Evolutionary conservation across 2,797 vertebrate genomes (phyloP).

Genomic region (Masticophis lateralis): DNA sequence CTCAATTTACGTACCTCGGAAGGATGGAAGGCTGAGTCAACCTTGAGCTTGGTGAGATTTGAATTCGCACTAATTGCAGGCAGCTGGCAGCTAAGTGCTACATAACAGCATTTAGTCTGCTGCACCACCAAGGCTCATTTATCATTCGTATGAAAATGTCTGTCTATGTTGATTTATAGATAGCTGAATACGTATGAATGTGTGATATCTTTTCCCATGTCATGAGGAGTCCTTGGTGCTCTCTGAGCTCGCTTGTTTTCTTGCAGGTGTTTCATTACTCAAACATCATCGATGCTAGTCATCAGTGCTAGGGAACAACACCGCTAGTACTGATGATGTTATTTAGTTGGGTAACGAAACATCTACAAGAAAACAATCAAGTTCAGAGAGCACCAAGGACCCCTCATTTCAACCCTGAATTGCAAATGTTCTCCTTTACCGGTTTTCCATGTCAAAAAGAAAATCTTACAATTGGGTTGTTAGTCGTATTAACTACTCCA

Average conservation of each 20-base stretch:
- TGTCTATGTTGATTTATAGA: background rate
- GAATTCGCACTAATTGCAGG: no score
- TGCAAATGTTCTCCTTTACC: background rate
- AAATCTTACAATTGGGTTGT: background rate
- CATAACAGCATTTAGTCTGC: no score
- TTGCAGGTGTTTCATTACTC: background rate
- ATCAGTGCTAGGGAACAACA: background rate
- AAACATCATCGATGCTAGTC: background rate
- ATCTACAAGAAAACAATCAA: background rate
- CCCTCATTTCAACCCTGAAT: background rate
- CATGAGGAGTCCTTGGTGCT: background rate
- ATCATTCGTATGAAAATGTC: background rate
- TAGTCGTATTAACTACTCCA: slow-evolving; percentile 49
- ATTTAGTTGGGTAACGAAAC: background rate
- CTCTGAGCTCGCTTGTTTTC: background rate
- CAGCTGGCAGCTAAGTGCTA: no score
- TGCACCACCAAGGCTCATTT: no score
- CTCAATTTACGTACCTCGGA: no score
- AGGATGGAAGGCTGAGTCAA: no score
- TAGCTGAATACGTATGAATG: background rate
- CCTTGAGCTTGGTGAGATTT: no score
- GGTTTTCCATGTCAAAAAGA: background rate
- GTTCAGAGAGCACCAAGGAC: no score
- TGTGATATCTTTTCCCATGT: background rate
- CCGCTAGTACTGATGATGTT: background rate